Conservation (phyloP, 1,140 invertebrate species). For the Drosophila subpulchrella region DNA sequence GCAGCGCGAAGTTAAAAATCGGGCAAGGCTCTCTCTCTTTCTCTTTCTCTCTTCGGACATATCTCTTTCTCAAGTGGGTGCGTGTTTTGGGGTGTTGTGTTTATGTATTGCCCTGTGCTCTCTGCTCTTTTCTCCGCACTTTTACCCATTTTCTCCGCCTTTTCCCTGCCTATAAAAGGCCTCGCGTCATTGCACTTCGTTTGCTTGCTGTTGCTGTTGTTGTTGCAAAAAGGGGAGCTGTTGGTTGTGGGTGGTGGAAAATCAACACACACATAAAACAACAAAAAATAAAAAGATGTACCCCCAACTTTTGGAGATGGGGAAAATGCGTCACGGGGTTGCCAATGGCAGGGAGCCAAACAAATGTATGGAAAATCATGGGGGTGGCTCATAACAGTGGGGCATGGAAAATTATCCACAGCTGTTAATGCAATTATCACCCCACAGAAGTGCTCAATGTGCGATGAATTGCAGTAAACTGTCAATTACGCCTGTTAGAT, state of each 20-base stretch:
- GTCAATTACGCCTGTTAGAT: slow-evolving; percentile 20
- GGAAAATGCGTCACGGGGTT: slow-evolving; percentile 63
- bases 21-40: slow-evolving; percentile 20
- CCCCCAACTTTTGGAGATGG: slow-evolving; percentile 4
- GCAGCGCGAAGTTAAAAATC: slow-evolving; percentile 61
- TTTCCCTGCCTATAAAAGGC: slow-evolving; percentile 13
- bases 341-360: slow-evolving; percentile 39
- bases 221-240: neutral
- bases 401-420: slow-evolving; percentile 26
- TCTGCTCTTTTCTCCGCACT: slow-evolving; percentile 28
- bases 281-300: slow-evolving; percentile 4
- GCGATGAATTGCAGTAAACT: slow-evolving; percentile 36
- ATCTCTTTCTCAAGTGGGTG: slow-evolving; percentile 15
- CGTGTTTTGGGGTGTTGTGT: slow-evolving; percentile 16
- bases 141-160: slow-evolving; percentile 15
- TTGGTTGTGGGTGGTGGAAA: slow-evolving; percentile 8
- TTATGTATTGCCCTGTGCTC: slow-evolving; percentile 24
- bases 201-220: slow-evolving; percentile 5
- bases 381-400: slow-evolving; percentile 56
- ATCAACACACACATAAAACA: slow-evolving; percentile 8
- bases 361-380: slow-evolving; percentile 31
- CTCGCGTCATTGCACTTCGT: slow-evolving; percentile 55
- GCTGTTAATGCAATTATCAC: slow-evolving; percentile 41
- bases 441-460: neutral
- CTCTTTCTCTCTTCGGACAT: slow-evolving; percentile 1